Evolutionary conservation across 2,113 vertebrate species (phyloP), one percentile per base, ranked within the genome.

Genomic region (Gallinago media): DNA sequence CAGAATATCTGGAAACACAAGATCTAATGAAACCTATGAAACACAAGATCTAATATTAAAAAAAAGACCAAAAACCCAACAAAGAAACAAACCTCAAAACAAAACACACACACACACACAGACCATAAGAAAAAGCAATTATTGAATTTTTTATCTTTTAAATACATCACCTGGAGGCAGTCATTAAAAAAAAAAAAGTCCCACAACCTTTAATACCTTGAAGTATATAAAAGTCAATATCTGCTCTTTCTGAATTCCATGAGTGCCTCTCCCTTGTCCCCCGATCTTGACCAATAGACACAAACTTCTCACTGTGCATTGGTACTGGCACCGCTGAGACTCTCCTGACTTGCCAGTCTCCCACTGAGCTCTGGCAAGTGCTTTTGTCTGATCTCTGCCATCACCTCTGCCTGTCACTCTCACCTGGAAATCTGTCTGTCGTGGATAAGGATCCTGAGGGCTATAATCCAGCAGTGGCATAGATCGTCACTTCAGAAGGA

Each of bases 291-390:
- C 6, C 26, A 90, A 55, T 1, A 44, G 11, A 32, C 5, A 26
- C 5, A 9, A 56, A 65, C 34, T 52, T 59, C 18, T 67, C 31
- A 72, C 21, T 1, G 9, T 9, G 5, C 63, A 49, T 13, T 12
- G 32, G 5, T 44, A n/a, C 16, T 15, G 29, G 18, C 46, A 38
- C 23, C 62, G 18, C 23, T 74, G 50, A 80, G 22, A 56, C 11
- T 34, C 19, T 55, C 7, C 40, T 56, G 50, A 40, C 14, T 47
- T 89, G 34, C 22, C 31, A 55, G 12, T 14, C 40, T 65, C 38
- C 25, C 11, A 27, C 14, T 1, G 4, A n/a, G 12, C 0, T 0
- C 7, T 59, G 42, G 12, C 10, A 34, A 5, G 7, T 36, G 38
- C 11, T 72, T 89, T 74, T 50, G 11, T 29, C 52, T 78, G 20